phyloP scores from a whole-genome alignment of 2,113 vertebrate species.

The Vombatus ursinus region DNA sequence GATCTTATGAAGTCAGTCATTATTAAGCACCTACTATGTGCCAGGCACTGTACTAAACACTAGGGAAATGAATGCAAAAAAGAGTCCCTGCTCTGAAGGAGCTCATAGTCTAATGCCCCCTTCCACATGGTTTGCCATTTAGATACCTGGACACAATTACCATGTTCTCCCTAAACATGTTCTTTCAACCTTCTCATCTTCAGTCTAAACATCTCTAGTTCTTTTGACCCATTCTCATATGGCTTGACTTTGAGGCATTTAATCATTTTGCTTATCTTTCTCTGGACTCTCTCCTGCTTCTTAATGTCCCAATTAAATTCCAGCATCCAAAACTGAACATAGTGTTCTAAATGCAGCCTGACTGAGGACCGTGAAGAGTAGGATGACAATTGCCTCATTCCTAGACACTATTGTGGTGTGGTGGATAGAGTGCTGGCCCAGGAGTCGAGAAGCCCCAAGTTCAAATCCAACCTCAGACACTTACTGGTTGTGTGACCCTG shows the following conservation, averaged over 20 bases:
- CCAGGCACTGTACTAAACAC: neutral
- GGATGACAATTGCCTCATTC: neutral
- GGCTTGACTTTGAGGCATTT: neutral
- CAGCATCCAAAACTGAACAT: neutral
- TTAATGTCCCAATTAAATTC: neutral
- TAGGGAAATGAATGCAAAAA: neutral
- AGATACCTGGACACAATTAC: neutral
- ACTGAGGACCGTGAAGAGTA: neutral
- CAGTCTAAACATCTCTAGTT: neutral
- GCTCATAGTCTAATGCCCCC: neutral
- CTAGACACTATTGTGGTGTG: no score
- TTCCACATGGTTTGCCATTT: neutral
- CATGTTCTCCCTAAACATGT: neutral
- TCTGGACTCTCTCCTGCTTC: neutral
- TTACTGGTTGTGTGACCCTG: neutral
- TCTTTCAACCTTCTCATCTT: no score
- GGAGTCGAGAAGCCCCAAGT: neutral
- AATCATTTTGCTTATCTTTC: neutral
- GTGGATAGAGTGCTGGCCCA: no score
- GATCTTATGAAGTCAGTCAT: neutral
- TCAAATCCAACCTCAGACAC: neutral
- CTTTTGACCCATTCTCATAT: neutral
- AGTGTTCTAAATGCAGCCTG: neutral
- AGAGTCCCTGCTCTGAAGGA: neutral
- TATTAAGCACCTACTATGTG: neutral